A percentile compares a stretch with the other conserved stretches of the same genome.
Evolutionary conservation across 2,797 vertebrate genomes (phyloP).

Genomic region (Eulemur coronatus): DNA sequence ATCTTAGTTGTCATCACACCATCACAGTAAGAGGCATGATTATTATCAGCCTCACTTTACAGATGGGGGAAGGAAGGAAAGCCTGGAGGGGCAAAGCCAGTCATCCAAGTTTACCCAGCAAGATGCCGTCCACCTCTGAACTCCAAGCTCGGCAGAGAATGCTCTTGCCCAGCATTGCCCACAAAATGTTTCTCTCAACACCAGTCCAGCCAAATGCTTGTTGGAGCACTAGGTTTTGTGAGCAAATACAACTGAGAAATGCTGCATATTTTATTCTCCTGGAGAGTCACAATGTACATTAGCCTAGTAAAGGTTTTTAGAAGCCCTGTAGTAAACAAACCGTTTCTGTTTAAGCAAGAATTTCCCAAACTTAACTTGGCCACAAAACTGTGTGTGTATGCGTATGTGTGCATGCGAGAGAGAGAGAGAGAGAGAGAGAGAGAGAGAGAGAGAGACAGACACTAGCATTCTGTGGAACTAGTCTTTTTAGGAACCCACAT

Average conservation of each 20-base stretch:
- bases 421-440: too few species aligned
- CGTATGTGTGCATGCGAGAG: background rate
- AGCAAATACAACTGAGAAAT: slow-evolving; percentile 12
- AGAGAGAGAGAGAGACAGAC: background rate
- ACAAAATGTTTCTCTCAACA: background rate
- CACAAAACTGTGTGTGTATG: background rate
- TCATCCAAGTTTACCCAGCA: background rate
- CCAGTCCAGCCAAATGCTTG: background rate
- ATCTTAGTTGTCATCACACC: slow-evolving; percentile 65
- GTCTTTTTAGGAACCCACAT: background rate
- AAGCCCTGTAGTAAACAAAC: slow-evolving; percentile 33
- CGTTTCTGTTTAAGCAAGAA: slow-evolving; percentile 29
- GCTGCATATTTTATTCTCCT: background rate
- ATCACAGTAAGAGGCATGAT: slow-evolving; percentile 36
- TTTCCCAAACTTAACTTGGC: background rate
- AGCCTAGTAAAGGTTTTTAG: background rate
- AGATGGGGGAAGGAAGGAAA: slow-evolving; percentile 23
- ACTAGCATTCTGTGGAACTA: background rate
- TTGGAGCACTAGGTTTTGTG: background rate
- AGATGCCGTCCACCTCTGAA: background rate
- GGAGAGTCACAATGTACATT: background rate
- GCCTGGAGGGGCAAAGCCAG: background rate
- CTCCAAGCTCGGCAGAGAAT: background rate
- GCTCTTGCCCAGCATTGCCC: background rate
- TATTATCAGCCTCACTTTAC: slow-evolving; percentile 49